phyloP scores from a whole-genome alignment of 1,140 invertebrate species.

The Hypsibius dujardini region DNA sequence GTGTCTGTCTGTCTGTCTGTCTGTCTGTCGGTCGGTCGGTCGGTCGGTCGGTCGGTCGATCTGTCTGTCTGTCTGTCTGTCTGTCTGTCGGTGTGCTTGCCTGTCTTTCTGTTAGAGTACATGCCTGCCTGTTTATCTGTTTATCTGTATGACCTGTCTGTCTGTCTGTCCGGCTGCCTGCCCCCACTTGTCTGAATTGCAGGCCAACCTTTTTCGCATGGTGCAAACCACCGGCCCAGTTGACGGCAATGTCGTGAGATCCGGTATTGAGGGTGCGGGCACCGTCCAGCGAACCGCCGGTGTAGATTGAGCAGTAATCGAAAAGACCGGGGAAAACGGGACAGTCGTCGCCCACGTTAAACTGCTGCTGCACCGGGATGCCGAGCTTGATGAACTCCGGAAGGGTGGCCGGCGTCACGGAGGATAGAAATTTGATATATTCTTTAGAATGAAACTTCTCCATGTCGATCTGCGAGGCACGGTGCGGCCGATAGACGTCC shows the following conservation, averaged over 20 bases:
- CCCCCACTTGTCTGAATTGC: too few relatives aligned
- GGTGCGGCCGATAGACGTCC: conserved; percentile 83
- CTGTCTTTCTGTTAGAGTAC: too few relatives aligned
- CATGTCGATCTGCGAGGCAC: conserved; percentile 67
- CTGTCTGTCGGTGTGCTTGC: too few relatives aligned
- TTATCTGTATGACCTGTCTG: too few relatives aligned
- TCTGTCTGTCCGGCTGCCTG: too few relatives aligned
- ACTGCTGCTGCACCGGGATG: conserved; percentile 39
- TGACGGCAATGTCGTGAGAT: conserved; percentile 88
- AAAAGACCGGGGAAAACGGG: conserved; percentile 96
- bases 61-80: too few relatives aligned
- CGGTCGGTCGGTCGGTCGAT: too few relatives aligned
- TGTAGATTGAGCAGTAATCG: conserved; percentile 96
- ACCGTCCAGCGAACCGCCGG: conserved; percentile 74
- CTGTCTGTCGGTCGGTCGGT: too few relatives aligned
- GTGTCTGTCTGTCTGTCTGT: too few relatives aligned
- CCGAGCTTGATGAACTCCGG: conserved; percentile 65
- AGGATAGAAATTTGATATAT: conserved; percentile 89
- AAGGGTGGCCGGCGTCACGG: conserved; percentile 86
- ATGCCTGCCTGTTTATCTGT: too few relatives aligned
- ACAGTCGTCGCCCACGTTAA: conserved; percentile 97
- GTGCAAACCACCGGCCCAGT: conserved; percentile 97
- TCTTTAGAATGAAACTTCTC: conserved; percentile 78
- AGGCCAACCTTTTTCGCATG: conserved; percentile 84
- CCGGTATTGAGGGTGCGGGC: conserved; percentile 19